A percentile compares a stretch with the other conserved stretches of the same genome.
These are phyloP conservation scores for Pandemis corylana DNA, from an alignment of 2,888 invertebrate genomes.

Conservation along the genomic window DNA sequence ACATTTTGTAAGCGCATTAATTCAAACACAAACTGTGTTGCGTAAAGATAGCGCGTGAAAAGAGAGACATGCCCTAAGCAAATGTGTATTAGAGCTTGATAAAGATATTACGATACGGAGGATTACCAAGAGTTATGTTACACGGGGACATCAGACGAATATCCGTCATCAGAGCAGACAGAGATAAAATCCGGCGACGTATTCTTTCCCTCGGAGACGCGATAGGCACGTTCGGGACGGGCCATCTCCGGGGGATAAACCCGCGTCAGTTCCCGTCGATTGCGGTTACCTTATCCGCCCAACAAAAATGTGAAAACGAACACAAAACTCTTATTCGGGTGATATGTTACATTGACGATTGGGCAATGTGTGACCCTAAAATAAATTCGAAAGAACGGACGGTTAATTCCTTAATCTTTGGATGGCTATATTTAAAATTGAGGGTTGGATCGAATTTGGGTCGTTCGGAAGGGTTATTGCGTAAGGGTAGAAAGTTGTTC, in stretches of 20 bases:
- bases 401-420: slow-evolving; percentile 31
- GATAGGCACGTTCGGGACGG: slow-evolving; percentile 46
- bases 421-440: slow-evolving; percentile 13
- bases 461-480: slow-evolving; percentile 1
- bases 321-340: slow-evolving; percentile 21
- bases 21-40: slow-evolving; percentile 30
- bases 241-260: slow-evolving; percentile 57
- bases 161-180: slow-evolving; percentile 30
- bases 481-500: not conserved
- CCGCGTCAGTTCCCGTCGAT: slow-evolving; percentile 52
- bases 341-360: slow-evolving; percentile 30
- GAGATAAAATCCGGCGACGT: slow-evolving; percentile 38
- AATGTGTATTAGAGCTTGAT: slow-evolving; percentile 29
- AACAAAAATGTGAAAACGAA: slow-evolving; percentile 37
- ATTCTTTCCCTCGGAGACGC: slow-evolving; percentile 12
- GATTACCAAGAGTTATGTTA: slow-evolving; percentile 31
- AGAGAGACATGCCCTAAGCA: slow-evolving; percentile 3
- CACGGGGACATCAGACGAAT: slow-evolving; percentile 38
- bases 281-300: slow-evolving; percentile 49
- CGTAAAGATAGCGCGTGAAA: slow-evolving; percentile 1
- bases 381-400: slow-evolving; percentile 30
- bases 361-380: slow-evolving; percentile 23
- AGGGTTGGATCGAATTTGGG: not conserved
- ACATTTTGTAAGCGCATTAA: slow-evolving; percentile 27
- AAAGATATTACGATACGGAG: slow-evolving; percentile 21